A percentile compares a stretch with the other conserved stretches of the same genome.
Conservation (phyloP, 1,140 invertebrate genomes). For the Zophobas morio region DNA sequence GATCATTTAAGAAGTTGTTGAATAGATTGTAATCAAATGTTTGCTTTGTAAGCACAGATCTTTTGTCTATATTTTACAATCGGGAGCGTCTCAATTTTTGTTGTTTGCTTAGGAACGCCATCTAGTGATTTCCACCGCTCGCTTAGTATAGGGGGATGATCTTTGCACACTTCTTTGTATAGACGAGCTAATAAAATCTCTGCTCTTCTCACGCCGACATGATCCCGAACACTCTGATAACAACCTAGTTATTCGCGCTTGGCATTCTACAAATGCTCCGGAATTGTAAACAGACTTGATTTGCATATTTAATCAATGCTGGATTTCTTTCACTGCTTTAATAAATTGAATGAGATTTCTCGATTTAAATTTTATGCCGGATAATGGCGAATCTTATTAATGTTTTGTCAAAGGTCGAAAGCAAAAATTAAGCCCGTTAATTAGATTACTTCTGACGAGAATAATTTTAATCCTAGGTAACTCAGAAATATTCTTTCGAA, state of each 20-base stretch:
- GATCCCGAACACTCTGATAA: constrained; percentile 52
- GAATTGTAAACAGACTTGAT: constrained; percentile 56
- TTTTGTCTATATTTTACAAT: too few relatives aligned
- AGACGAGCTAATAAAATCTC: constrained; percentile 44
- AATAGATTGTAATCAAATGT: too few relatives aligned
- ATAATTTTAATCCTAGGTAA: too few relatives aligned
- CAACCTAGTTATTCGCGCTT: constrained; percentile 54
- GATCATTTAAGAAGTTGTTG: too few relatives aligned
- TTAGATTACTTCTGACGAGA: not conserved
- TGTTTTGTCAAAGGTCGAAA: constrained; percentile 28
- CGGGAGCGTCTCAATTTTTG: too few relatives aligned
- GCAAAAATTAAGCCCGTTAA: not conserved
- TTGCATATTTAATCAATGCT: constrained; percentile 56
- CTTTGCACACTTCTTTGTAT: constrained; percentile 7
- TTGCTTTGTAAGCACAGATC: too few relatives aligned
- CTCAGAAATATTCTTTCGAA: too few relatives aligned
- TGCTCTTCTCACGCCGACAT: constrained; percentile 30
- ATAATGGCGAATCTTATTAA: constrained; percentile 38
- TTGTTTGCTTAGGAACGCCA: too few relatives aligned
- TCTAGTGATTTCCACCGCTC: too few relatives aligned
- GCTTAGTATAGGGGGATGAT: not conserved
- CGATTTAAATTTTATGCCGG: constrained; percentile 49
- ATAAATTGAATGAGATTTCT: constrained; percentile 55
- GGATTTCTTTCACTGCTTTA: constrained; percentile 53
- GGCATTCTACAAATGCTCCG: constrained; percentile 52